Evolutionary conservation across 2,888 invertebrate species (phyloP), one percentile per base, ranked within the genome.

Genomic region (Stomorhina lunata): DNA sequence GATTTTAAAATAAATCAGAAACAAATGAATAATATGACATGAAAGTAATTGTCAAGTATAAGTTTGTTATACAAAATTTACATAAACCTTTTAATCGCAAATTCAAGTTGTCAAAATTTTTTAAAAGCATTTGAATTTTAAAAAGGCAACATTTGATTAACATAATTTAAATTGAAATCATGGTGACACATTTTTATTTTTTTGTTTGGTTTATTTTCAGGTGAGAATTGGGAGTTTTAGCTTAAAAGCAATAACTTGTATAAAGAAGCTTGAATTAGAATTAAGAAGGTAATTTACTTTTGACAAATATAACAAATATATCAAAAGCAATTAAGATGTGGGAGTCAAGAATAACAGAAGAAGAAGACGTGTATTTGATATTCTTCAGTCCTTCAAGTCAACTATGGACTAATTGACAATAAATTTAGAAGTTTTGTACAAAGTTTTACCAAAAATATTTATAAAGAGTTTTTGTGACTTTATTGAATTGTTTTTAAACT

Each of bases 61-160:
- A 17, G 25, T 20, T 3, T 25, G 45, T 2, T 29, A 17, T 3
- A 1, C 2, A 27, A 43, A 27, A 81, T 82, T 82, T 68, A 69
- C 78, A 82, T 82, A 82, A 82, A 82, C 78, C 81, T 82, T 82
- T 82, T 78, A 82, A 78, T 78, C 68, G 59, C 69, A 78, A 82
- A 82, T 78, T 75, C 73, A 82, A 82, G 78, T 69, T 75, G 68
- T 78, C 43, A 65, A 69, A 75, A 78, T 50, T 78, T 75, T 57
- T 73, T 81, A 78, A 65, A 6, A 68, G 61, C 78, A 78, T 77
- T 63, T 72, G 81, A 71, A 81, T 81, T 77, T 61, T 29, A 73
- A 69, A 29, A 37, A 27, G n/a, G 55, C n/a, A 66, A 10, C 27
- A 57, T 17, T 65, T 65, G 17, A 25, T 45, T 29, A 7, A 27